Evolutionary conservation across 2,888 invertebrate species (phyloP).

Genomic region (Macaria liturata): DNA sequence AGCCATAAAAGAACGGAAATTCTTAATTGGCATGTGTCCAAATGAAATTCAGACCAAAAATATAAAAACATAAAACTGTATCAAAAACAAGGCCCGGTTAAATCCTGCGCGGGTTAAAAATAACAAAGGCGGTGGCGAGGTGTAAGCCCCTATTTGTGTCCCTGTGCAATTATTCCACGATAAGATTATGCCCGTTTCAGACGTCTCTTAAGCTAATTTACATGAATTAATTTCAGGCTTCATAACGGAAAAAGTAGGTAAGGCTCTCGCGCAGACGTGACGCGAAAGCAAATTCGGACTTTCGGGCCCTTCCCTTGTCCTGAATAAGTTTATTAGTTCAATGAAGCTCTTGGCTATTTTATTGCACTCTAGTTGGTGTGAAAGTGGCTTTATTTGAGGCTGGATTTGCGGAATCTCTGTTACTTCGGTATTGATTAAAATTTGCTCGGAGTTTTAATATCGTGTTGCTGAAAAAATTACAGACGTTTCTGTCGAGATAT

Average conservation of each 20-base stretch:
- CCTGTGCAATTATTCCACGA: conserved; percentile 60
- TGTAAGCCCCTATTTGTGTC: conserved; percentile 50
- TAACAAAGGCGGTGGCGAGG: conserved; percentile 30
- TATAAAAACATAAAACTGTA: conserved; percentile 21
- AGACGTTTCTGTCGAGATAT: too few relatives aligned
- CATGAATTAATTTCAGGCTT: conserved; percentile 68
- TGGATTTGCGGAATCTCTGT: too few relatives aligned
- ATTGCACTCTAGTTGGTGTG: conserved; percentile 6
- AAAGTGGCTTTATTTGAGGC: conserved; percentile 2
- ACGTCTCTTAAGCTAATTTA: conserved; percentile 60
- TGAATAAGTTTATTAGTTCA: conserved; percentile 23
- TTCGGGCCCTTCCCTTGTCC: conserved; percentile 26
- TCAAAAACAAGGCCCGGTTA: conserved; percentile 1
- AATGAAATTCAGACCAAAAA: conserved; percentile 31
- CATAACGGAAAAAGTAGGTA: conserved; percentile 54
- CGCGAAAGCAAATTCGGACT: conserved; percentile 51
- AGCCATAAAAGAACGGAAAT: conserved; percentile 17
- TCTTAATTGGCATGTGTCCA: conserved; percentile 46
- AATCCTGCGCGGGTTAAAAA: conserved; percentile 44
- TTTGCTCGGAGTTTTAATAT: too few relatives aligned
- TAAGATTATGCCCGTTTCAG: conserved; percentile 67
- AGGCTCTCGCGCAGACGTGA: conserved; percentile 49
- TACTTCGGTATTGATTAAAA: too few relatives aligned
- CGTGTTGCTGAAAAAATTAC: too few relatives aligned
- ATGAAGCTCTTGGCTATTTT: conserved; percentile 19